These are phyloP conservation scores for Pachliopta kotzebuea DNA, from an alignment of 2,888 invertebrate genomes.

Conservation along the genomic window DNA sequence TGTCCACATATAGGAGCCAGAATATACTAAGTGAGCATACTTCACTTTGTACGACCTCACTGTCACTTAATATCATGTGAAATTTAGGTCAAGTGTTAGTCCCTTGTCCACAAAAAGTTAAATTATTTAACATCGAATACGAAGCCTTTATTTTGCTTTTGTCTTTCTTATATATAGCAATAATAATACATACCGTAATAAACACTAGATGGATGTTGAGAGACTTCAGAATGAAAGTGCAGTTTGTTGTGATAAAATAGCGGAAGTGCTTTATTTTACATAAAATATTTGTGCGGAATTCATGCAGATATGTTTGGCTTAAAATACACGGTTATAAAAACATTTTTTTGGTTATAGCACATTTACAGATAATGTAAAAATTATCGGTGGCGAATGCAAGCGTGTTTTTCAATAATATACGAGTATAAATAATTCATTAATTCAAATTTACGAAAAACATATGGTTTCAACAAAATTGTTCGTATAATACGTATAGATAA, in stretches of 20 bases:
- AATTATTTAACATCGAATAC: too few species aligned
- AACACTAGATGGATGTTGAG: not conserved
- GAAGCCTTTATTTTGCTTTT: not conserved
- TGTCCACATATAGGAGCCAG: too few species aligned
- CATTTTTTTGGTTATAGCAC: not conserved
- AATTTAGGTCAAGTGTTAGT: too few species aligned
- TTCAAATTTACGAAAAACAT: not conserved
- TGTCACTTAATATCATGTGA: too few species aligned
- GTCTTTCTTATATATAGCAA: not conserved
- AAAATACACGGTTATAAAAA: not conserved
- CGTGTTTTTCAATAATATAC: not conserved
- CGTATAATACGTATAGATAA: too few species aligned
- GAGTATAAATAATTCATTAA: too few species aligned
- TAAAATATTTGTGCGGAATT: conserved; percentile 6
- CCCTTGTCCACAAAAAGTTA: not conserved
- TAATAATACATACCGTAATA: conserved; percentile 7
- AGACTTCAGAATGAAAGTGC: not conserved
- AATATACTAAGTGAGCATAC: too few species aligned
- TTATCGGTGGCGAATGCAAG: not conserved
- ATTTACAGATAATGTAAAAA: not conserved
- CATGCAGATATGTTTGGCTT: not conserved
- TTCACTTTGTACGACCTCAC: too few species aligned
- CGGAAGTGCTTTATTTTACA: not conserved
- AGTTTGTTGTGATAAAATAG: not conserved
- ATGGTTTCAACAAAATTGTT: not conserved